phyloP scores from a whole-genome alignment of 2,888 invertebrate genomes.

The Orgyia antiqua region DNA sequence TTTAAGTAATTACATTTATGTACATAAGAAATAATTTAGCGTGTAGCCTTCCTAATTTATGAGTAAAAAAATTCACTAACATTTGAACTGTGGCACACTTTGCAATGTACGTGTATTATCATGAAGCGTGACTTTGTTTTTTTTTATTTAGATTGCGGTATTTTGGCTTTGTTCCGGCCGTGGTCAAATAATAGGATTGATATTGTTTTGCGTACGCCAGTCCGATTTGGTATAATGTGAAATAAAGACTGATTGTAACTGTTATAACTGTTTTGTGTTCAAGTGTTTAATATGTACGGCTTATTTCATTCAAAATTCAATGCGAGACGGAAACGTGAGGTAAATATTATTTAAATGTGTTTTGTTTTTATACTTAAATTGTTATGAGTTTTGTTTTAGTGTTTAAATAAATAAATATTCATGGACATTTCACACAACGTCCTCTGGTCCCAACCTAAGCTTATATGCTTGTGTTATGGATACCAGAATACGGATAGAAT shows the following conservation, averaged over 20 bases:
- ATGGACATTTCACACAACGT: too few species aligned
- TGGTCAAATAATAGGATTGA: constrained; percentile 8
- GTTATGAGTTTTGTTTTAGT: background rate
- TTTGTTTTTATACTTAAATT: background rate
- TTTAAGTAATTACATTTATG: too few species aligned
- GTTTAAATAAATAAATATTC: too few species aligned
- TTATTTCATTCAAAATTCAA: constrained; percentile 3
- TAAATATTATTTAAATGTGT: constrained; percentile 3
- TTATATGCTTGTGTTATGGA: too few species aligned
- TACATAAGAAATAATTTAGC: too few species aligned
- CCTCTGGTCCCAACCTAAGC: too few species aligned
- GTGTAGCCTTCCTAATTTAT: constrained; percentile 10
- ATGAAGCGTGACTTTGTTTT: constrained; percentile 40
- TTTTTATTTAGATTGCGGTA: constrained; percentile 19
- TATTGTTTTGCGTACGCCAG: constrained; percentile 6
- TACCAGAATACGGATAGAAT: too few species aligned
- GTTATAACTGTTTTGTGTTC: constrained; percentile 1
- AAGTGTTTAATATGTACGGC: constrained; percentile 7
- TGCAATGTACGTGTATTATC: constrained; percentile 44
- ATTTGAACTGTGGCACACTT: constrained; percentile 9
- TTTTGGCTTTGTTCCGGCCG: constrained; percentile 13
- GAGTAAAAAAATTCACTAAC: constrained; percentile 10
- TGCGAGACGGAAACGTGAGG: constrained; percentile 3
- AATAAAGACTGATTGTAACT: constrained; percentile 2
- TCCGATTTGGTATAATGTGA: constrained; percentile 3